Evolutionary conservation across 64 coral and sea anemone genomes (phyloP).

Genomic region (Stichodactyla helianthus): DNA sequence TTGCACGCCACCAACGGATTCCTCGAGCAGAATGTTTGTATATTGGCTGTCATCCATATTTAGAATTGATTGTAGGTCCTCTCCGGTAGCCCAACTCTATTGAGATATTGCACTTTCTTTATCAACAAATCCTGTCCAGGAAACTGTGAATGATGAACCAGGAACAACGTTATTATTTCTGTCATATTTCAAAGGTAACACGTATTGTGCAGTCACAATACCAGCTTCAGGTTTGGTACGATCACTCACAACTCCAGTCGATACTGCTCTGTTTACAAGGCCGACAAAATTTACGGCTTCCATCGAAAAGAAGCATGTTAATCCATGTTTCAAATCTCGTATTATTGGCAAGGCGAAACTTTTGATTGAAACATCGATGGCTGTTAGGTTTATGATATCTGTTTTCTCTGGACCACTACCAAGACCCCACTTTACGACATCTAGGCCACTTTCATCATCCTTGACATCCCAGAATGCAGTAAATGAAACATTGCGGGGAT

Average conservation of each 20-base stretch:
- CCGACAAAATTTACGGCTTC: slow-evolving; percentile 43
- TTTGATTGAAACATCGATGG: not conserved
- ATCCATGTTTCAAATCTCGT: slow-evolving; percentile 38
- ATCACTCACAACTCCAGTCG: slow-evolving; percentile 85
- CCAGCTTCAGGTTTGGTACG: slow-evolving; percentile 60
- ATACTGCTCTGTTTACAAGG: slow-evolving; percentile 54
- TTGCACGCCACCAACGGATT: slow-evolving; percentile 63
- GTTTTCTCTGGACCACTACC: slow-evolving; percentile 49
- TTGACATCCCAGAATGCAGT: slow-evolving; percentile 53
- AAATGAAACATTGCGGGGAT: slow-evolving; percentile 48
- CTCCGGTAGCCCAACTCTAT: slow-evolving; percentile 78
- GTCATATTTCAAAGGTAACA: slow-evolving; percentile 76
- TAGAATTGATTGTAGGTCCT: slow-evolving; percentile 26
- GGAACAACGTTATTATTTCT: slow-evolving; percentile 68
- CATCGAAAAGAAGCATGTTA: slow-evolving; percentile 72
- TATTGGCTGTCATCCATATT: slow-evolving; percentile 33
- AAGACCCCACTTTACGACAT: slow-evolving; percentile 62
- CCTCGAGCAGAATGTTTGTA: slow-evolving; percentile 24
- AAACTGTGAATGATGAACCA: slow-evolving; percentile 60
- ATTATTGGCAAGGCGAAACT: not conserved
- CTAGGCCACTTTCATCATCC: slow-evolving; percentile 70
- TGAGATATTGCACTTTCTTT: slow-evolving; percentile 62
- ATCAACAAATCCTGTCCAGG: slow-evolving; percentile 91
- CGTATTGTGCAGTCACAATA: slow-evolving; percentile 63
- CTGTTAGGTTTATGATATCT: slow-evolving; percentile 52